Evolutionary conservation across 2,797 vertebrate genomes (phyloP), one percentile per base, ranked within the genome.

Genomic region (Acipenser ruthenus): DNA sequence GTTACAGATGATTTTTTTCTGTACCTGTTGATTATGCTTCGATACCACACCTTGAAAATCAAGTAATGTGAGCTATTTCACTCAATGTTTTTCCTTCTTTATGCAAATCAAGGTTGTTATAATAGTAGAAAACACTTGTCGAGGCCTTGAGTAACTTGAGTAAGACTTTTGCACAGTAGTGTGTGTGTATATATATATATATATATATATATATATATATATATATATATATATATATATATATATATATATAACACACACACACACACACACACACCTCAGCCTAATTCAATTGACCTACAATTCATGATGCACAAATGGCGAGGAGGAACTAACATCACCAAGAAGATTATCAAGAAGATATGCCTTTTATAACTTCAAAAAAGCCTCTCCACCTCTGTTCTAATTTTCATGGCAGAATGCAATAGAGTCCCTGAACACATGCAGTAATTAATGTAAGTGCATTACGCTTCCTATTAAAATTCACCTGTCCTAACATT

Each of bases 361-460:
- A 15, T 13, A 50, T 18, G 59, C 8, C 49, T 48, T 12, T 59
- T 58, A 66, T 65, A 37, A 15, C 63, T 68, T 71, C 13, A 51
- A 56, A 61, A 66, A 18, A 2, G 37, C 60, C 13, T 55, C n/a
- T 37, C n/a, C 23, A 11, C 60, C 48, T 64, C 37, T 37, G 10
- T 56, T 52, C 13, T 60, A 10, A 2, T 8, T 61, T 85, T 85
- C 79, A 77, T 64, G 75, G 67, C 73, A 66, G 48, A 67, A 76
- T 73, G 75, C 65, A 77, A 72, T 69, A 72, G 75, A 65, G 71
- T 75, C 77, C 76, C 72, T 63, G 58, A 74, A 79, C 82, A 79
- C 74, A 81, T 81, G 78, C 80, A 81, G 75, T 84, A 87, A 89
- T 90, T 90, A 86, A 83, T 83, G 74, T 77, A 77, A 83, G 75